These are phyloP conservation scores for Sebastes kiyomatsui DNA, from an alignment of 2,797 vertebrate genomes.

Conservation along the genomic window DNA sequence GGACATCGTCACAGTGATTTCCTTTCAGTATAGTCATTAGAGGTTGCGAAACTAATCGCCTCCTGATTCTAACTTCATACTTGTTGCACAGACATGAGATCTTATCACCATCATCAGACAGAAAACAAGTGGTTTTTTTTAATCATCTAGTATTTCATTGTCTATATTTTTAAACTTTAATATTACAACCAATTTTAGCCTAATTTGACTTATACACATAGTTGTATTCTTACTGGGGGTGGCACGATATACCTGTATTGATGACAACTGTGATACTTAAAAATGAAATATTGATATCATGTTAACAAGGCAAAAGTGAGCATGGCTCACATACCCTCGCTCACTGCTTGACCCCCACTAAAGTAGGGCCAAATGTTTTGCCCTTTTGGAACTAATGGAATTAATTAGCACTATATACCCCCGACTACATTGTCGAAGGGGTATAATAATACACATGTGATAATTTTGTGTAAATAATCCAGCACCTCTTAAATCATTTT, in stretches of 20 bases:
- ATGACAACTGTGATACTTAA: no score
- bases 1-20: background rate
- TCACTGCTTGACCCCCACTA: no score
- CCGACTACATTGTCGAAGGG: no score
- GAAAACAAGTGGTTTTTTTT: background rate
- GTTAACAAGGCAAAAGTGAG: no score
- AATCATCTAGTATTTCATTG: background rate
- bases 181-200: background rate
- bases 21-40: background rate
- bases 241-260: background rate
- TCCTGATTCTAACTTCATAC: background rate
- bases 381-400: no score
- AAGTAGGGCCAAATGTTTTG: no score
- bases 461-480: no score
- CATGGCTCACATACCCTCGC: no score
- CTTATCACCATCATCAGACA: background rate
- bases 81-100: background rate
- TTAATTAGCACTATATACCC: no score
- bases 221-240: background rate
- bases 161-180: background rate
- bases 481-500: no score
- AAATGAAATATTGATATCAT: no score
- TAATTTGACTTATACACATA: background rate
- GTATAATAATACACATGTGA: no score
- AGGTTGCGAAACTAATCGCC: background rate